Conservation (phyloP, 1,140 invertebrate species). For the Diploscapter pachys region DNA sequence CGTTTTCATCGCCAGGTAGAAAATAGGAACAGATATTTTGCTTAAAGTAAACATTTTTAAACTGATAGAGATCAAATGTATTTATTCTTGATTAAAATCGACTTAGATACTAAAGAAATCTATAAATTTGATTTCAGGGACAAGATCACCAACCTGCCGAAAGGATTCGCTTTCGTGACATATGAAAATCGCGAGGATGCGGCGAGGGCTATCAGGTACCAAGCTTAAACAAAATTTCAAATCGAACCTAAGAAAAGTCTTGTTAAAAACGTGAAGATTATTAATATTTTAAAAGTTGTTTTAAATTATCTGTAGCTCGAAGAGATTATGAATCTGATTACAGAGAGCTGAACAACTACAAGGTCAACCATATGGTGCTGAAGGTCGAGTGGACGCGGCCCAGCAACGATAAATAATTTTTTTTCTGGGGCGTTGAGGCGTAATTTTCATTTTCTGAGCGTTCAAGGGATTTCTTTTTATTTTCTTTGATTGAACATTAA, state of each 20-base stretch:
- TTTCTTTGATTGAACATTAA: conserved; percentile 28
- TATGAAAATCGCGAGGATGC: conserved; percentile 73
- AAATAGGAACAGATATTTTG: too few relatives aligned
- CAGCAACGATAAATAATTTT: conserved; percentile 25
- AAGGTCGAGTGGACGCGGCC: conserved; percentile 97
- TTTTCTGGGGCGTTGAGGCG: too few relatives aligned
- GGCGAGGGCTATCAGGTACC: conserved; percentile 75
- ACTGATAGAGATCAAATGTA: too few relatives aligned
- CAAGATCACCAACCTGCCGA: conserved; percentile 65
- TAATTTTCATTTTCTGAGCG: background rate
- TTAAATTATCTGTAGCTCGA: conserved; percentile 66
- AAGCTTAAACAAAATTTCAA: too few relatives aligned
- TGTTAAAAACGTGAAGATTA: conserved; percentile 6
- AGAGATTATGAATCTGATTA: conserved; percentile 89
- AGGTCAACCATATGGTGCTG: conserved; percentile 95
- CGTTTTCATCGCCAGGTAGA: conserved; percentile 73
- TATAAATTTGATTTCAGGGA: conserved; percentile 64
- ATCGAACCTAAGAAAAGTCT: background rate
- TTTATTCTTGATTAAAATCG: too few relatives aligned
- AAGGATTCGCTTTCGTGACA: conserved; percentile 89
- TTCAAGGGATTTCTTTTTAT: conserved; percentile 18
- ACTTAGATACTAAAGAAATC: too few relatives aligned
- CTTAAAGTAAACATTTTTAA: too few relatives aligned
- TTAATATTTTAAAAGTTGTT: background rate
- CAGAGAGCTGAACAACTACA: conserved; percentile 81